These are phyloP conservation scores for Gambusia holbrooki DNA, from an alignment of 2,113 vertebrate species.

Conservation along the genomic window DNA sequence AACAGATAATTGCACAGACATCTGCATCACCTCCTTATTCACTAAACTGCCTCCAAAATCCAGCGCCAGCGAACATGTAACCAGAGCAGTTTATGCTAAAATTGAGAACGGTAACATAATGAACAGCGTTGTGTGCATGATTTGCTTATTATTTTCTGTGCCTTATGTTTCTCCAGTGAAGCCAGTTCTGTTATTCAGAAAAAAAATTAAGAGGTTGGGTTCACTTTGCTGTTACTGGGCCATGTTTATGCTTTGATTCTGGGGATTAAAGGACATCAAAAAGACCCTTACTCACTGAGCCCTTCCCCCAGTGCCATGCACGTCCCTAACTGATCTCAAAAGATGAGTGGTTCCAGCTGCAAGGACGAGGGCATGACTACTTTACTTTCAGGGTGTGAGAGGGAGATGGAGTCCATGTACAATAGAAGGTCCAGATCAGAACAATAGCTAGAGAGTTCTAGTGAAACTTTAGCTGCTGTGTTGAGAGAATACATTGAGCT, in stretches of 20 bases:
- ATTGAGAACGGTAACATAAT: not conserved
- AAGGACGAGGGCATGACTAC: constrained; percentile 36
- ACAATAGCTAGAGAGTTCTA: constrained; percentile 65
- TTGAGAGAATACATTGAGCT: constrained; percentile 40
- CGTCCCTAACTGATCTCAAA: constrained; percentile 52
- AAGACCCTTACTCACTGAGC: constrained; percentile 48
- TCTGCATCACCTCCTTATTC: not conserved
- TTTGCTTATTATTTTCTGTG: not conserved
- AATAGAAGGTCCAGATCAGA: constrained; percentile 53
- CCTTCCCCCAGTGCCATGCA: constrained; percentile 21
- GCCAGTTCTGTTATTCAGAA: constrained; percentile 27
- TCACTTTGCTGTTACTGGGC: constrained; percentile 32
- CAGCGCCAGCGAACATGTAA: not conserved
- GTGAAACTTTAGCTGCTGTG: constrained; percentile 62
- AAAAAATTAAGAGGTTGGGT: constrained; percentile 6
- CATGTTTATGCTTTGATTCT: constrained; percentile 68
- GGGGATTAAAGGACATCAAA: constrained; percentile 75
- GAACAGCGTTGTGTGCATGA: not conserved
- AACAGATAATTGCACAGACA: not conserved
- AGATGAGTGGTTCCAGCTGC: constrained; percentile 75
- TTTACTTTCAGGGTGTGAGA: constrained; percentile 51
- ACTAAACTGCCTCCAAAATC: not conserved
- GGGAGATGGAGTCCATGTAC: constrained; percentile 37
- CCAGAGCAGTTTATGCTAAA: not conserved
- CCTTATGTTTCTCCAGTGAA: constrained; percentile 1